Conservation (phyloP, 23 tunicate species). For the Ciona savignyi region DNA sequence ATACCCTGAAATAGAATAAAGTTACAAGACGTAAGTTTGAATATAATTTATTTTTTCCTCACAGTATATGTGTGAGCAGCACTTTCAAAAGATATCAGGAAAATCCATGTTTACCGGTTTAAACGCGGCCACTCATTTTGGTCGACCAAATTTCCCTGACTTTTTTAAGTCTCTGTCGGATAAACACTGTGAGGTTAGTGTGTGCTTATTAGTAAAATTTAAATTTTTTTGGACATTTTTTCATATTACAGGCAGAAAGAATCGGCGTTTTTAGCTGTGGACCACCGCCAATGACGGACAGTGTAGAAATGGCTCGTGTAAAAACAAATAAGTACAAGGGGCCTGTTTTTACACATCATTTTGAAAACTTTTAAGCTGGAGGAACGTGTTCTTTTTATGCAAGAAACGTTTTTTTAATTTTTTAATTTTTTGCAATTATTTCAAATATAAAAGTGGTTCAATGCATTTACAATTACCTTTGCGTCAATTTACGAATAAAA, state of each 20-base stretch:
- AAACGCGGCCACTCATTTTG: slow-evolving; percentile 78
- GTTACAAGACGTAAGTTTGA: too few relatives aligned
- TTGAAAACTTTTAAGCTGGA: slow-evolving; percentile 82
- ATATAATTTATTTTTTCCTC: slow-evolving; percentile 1
- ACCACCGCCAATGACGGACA: slow-evolving; percentile 73
- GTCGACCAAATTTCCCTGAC: slow-evolving; percentile 65
- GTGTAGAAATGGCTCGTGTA: slow-evolving; percentile 44
- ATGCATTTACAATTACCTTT: too few relatives aligned
- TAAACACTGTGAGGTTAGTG: slow-evolving; percentile 16
- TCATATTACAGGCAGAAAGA: slow-evolving; percentile 36
- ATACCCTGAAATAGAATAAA: too few relatives aligned
- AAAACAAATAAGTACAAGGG: slow-evolving; percentile 44
- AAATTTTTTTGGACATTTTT: neutral
- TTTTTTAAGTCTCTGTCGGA: slow-evolving; percentile 26
- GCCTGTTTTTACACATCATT: slow-evolving; percentile 64
- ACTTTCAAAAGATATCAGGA: slow-evolving; percentile 59
- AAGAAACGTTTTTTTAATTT: too few relatives aligned
- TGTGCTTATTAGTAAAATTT: neutral
- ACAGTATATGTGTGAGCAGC: slow-evolving; percentile 69
- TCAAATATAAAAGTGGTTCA: too few relatives aligned
- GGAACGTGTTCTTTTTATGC: too few relatives aligned
- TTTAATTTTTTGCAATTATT: too few relatives aligned
- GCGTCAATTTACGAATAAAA: too few relatives aligned
- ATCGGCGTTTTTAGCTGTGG: slow-evolving; percentile 93
- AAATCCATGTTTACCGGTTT: slow-evolving; percentile 82